These are phyloP conservation scores for Melieria omissa DNA, from an alignment of 2,888 invertebrate species.

Conservation along the genomic window DNA sequence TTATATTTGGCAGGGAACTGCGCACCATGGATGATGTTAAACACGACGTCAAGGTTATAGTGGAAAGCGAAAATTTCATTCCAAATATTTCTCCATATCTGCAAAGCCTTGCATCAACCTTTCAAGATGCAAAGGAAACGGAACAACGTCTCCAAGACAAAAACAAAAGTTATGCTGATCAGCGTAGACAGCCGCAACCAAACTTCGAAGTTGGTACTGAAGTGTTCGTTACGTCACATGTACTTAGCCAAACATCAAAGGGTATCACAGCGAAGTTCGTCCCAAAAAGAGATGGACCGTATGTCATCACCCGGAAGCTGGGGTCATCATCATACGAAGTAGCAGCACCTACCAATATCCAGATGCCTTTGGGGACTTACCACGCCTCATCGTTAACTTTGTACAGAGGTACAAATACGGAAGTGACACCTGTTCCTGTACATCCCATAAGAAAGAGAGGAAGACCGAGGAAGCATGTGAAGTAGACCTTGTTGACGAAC, in stretches of 20 bases:
- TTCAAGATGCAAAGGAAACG: too few species aligned
- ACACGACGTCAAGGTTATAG: constrained; percentile 49
- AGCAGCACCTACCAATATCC: constrained; percentile 24
- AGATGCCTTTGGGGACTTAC: constrained; percentile 34
- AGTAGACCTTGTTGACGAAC: not conserved
- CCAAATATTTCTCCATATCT: too few species aligned
- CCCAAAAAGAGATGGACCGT: constrained; percentile 55
- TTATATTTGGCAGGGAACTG: constrained; percentile 59
- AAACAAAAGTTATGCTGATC: too few species aligned
- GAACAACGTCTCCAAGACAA: too few species aligned
- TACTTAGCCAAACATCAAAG: constrained; percentile 45
- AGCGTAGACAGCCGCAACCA: too few species aligned
- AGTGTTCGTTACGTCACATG: constrained; percentile 46
- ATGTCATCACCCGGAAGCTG: constrained; percentile 46
- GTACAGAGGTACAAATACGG: constrained; percentile 31
- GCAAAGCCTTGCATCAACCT: too few species aligned
- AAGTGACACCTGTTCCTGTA: constrained; percentile 9
- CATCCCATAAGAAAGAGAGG: constrained; percentile 12
- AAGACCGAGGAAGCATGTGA: constrained; percentile 23
- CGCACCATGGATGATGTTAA: constrained; percentile 53
- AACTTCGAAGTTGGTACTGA: constrained; percentile 46
- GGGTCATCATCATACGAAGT: constrained; percentile 39
- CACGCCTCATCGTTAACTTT: constrained; percentile 32
- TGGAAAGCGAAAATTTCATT: constrained; percentile 48
- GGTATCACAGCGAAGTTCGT: constrained; percentile 50